phyloP scores from a whole-genome alignment of 2,888 invertebrate genomes.

The Leptopterna dolabrata region DNA sequence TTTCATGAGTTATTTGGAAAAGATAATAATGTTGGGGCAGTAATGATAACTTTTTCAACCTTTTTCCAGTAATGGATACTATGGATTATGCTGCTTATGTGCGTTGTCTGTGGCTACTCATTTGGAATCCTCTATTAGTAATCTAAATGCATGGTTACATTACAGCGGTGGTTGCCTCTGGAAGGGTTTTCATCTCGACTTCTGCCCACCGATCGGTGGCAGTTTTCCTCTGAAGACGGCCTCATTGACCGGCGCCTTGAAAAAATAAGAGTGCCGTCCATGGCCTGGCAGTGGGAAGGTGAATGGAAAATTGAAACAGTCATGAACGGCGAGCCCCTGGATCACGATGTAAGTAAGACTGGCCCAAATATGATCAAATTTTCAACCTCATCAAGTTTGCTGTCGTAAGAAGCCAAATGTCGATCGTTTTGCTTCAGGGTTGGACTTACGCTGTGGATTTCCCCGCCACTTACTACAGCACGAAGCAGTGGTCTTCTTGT shows the following conservation, averaged over 20 bases:
- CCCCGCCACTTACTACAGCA: conserved; percentile 82
- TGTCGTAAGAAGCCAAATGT: too few relatives aligned
- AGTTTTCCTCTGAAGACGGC: conserved; percentile 88
- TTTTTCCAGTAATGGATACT: too few relatives aligned
- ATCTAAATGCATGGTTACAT: too few relatives aligned
- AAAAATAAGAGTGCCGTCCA: conserved; percentile 86
- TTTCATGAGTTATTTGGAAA: too few relatives aligned
- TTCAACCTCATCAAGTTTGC: too few relatives aligned
- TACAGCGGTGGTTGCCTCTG: conserved; percentile 86
- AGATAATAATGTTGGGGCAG: too few relatives aligned
- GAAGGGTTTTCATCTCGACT: conserved; percentile 87
- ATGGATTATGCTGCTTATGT: too few relatives aligned
- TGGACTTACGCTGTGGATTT: conserved; percentile 96
- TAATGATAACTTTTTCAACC: too few relatives aligned
- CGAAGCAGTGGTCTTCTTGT: conserved; percentile 90
- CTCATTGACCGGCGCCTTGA: conserved; percentile 81
- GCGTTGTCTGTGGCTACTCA: too few relatives aligned
- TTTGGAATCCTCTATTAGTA: too few relatives aligned
- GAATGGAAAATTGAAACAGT: conserved; percentile 90
- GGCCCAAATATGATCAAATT: too few relatives aligned
- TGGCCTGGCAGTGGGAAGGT: conserved; percentile 97
- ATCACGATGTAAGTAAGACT: conserved; percentile 76
- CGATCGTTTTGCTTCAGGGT: conserved; percentile 68
- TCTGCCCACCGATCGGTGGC: conserved; percentile 88
- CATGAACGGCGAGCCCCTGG: conserved; percentile 86